Percentiles rank a stretch among this genome's conserved stretches.
Evolutionary conservation across 2,113 vertebrate species (phyloP).

Genomic region (Polyodon spathula): DNA sequence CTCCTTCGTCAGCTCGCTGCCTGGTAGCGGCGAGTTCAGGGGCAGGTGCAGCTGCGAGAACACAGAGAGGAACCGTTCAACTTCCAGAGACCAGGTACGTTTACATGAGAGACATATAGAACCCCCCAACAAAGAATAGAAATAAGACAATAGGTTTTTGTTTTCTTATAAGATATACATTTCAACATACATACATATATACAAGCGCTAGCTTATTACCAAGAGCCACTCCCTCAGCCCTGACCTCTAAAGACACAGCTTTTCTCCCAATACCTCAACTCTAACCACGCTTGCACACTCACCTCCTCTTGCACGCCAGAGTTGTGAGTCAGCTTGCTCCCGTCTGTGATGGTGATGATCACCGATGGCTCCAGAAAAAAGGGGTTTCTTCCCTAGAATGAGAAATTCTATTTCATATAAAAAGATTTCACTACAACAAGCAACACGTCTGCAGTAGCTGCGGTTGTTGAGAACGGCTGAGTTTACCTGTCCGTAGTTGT

Average conservation of each 20-base stretch:
- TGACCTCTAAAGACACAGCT: too few species aligned
- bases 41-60: slow-evolving; percentile 73
- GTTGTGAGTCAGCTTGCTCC: slow-evolving; percentile 90
- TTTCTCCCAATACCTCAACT: too few species aligned
- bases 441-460: neutral
- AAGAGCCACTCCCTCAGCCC: too few species aligned
- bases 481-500: slow-evolving; percentile 96
- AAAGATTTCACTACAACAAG: neutral
- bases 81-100: too few species aligned
- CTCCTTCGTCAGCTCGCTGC: slow-evolving; percentile 96
- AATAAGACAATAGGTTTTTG: too few species aligned
- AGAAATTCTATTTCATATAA: slow-evolving; percentile 18
- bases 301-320: slow-evolving; percentile 93
- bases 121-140: too few species aligned
- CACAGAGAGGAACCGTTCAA: slow-evolving; percentile 12
- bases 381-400: slow-evolving; percentile 82
- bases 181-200: too few species aligned
- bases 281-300: slow-evolving; percentile 42
- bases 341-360: slow-evolving; percentile 96
- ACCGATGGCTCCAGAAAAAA: slow-evolving; percentile 97
- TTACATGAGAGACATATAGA: neutral
- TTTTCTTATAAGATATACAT: too few species aligned
- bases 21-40: slow-evolving; percentile 87
- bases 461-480: too few species aligned
- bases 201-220: too few species aligned